These are phyloP conservation scores for Acyrthosiphon pisum DNA, from an alignment of 1,140 invertebrate species.

Conservation along the genomic window DNA sequence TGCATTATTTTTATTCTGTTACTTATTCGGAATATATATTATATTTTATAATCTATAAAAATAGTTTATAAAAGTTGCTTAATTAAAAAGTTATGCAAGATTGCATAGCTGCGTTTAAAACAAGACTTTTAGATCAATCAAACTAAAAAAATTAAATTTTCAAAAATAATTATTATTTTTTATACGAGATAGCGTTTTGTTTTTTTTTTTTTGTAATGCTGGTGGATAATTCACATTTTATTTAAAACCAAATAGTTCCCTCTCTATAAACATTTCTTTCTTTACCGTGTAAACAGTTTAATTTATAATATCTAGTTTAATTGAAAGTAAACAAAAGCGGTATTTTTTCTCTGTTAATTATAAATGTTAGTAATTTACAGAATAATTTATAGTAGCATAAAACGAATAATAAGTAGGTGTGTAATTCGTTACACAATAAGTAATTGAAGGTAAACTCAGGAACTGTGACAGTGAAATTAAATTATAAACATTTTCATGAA, in stretches of 20 bases:
- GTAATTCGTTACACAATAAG: constrained; percentile 19
- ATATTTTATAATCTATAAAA: neutral
- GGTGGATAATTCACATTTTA: neutral
- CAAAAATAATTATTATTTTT: constrained; percentile 1
- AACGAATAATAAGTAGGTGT: neutral
- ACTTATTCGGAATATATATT: neutral
- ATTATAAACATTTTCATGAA: constrained; percentile 10
- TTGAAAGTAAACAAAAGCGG: neutral
- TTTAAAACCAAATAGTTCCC: neutral
- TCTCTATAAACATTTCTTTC: neutral
- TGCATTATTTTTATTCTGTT: constrained; percentile 9
- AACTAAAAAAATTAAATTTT: neutral
- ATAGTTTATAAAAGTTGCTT: neutral
- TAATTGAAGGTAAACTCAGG: constrained; percentile 23
- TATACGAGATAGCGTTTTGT: neutral
- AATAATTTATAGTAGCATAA: neutral
- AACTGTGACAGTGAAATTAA: constrained; percentile 27
- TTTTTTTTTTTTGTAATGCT: neutral
- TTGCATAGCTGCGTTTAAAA: neutral
- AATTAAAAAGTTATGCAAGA: neutral
- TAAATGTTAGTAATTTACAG: neutral
- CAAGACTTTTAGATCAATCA: neutral
- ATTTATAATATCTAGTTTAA: neutral
- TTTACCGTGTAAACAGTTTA: neutral
- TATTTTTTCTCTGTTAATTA: neutral